Base-by-base conservation (phyloP, 2,797 vertebrate genomes). In the Parauchenoglanis ngamensis region DNA sequence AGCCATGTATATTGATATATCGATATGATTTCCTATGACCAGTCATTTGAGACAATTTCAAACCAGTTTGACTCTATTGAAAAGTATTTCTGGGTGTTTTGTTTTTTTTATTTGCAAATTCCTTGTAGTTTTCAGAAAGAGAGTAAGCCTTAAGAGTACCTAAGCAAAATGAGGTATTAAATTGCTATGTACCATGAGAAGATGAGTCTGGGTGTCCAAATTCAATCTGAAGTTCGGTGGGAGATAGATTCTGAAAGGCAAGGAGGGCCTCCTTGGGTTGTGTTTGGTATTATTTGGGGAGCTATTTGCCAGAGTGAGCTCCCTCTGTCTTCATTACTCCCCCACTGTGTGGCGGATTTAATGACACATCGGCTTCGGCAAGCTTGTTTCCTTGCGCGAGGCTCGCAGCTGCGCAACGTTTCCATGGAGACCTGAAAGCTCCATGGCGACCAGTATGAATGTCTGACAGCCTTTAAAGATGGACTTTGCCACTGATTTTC, bases 381-480 rank as follows among this genome's bases (percentile, higher is more conserved):
- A 83, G 80, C 76, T 68, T 76, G 84, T 84, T 89, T 88, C 83
- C 61, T 78, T 75, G 80, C 73, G 73, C 68, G n/a, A 44, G 68
- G 78, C 88, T 88, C 31, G 72, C 54, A 88, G 84, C 86, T 89
- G 89, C 80, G 49, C 86, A 82, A 77, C 63, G 90, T 91, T 90
- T 91, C 89, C 90, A 91, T 86, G 84, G 90, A 84, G 89, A 91
- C 86, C 65, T 78, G 90, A 84, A 78, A 89, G 90, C 90, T 88
- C 90, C 90, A 91, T 91, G 90, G 82, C 86, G 84, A 91, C 90
- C 89, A 46, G 87, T 44, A 67, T 83, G 85, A 78, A 86, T 54
- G 46, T 77, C 75, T 67, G 61, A 52, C 25, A 65, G 85, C 76
- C 89, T 17, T 68, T 28, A 57, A 83, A 63, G 81, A 68, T 68